Conservation (phyloP, 1,140 invertebrate genomes). For the Frieseomelitta varia region DNA sequence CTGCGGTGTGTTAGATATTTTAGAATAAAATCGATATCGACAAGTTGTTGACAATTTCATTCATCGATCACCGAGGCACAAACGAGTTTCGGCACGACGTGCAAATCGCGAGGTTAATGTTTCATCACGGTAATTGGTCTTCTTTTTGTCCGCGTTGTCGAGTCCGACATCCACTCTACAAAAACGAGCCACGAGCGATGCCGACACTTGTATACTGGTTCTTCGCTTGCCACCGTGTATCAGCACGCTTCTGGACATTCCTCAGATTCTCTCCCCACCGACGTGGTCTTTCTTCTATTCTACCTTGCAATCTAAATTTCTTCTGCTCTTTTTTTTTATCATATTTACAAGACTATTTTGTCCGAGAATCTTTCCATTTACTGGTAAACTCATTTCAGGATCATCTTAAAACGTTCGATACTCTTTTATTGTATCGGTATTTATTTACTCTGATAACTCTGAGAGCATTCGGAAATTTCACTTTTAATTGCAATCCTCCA, state of each 20-base stretch:
- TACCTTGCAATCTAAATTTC: neutral
- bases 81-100: constrained; percentile 55
- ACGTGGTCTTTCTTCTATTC: constrained; percentile 3
- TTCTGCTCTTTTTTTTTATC: neutral
- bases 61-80: constrained; percentile 8
- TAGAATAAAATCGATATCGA: neutral
- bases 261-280: constrained; percentile 1
- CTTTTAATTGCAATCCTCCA: neutral
- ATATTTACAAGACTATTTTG: neutral
- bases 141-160: constrained; percentile 72
- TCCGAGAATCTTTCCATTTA: neutral
- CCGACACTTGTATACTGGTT: constrained; percentile 54
- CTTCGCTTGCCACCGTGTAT: constrained; percentile 28
- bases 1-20: too few relatives aligned
- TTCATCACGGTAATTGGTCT: constrained; percentile 74
- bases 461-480: neutral
- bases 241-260: constrained; percentile 43
- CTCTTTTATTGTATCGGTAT: neutral
- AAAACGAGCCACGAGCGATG: constrained; percentile 57
- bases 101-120: constrained; percentile 39
- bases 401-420: neutral
- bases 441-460: neutral
- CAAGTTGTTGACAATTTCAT: neutral
- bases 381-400: neutral
- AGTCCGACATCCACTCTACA: constrained; percentile 59